A percentile compares a stretch with the other conserved stretches of the same genome.
Conservation (phyloP, 2,888 invertebrate species). For the Agrochola circellaris region DNA sequence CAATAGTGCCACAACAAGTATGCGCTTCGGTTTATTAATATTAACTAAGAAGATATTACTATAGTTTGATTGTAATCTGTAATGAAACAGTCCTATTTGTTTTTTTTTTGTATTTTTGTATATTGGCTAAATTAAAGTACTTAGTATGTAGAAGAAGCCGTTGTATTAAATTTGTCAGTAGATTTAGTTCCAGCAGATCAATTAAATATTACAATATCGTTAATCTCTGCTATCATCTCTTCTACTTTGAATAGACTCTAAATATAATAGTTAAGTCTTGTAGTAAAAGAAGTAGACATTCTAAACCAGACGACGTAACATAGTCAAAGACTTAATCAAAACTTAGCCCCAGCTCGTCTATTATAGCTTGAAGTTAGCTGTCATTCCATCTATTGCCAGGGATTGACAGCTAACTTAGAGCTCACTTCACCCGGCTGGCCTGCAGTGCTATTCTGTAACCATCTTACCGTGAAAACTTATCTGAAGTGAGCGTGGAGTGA, state of each 20-base stretch:
- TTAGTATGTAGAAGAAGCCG: not conserved
- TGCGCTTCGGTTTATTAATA: not conserved
- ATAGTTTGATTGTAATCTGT: slow-evolving; percentile 1
- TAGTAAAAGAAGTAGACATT: not conserved
- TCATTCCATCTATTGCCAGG: too few relatives aligned
- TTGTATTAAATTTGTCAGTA: not conserved
- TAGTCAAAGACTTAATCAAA: not conserved
- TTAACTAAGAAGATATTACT: not conserved
- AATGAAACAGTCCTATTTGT: not conserved
- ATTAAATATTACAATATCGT: not conserved
- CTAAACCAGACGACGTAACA: not conserved
- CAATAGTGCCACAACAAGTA: not conserved
- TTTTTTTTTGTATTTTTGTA: not conserved
- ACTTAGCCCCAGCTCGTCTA: not conserved
- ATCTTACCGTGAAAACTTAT: too few relatives aligned
- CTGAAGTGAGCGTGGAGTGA: too few relatives aligned
- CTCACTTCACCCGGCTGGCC: too few relatives aligned
- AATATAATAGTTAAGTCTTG: not conserved
- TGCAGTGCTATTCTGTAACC: too few relatives aligned
- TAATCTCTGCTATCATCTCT: not conserved
- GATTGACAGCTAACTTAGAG: too few relatives aligned
- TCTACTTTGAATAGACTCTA: not conserved
- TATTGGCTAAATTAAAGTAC: not conserved
- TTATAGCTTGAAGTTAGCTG: not conserved
- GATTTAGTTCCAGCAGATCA: not conserved